Evolutionary conservation across 2,113 vertebrate genomes (phyloP).

Genomic region (Protobothrops mucrosquamatus): DNA sequence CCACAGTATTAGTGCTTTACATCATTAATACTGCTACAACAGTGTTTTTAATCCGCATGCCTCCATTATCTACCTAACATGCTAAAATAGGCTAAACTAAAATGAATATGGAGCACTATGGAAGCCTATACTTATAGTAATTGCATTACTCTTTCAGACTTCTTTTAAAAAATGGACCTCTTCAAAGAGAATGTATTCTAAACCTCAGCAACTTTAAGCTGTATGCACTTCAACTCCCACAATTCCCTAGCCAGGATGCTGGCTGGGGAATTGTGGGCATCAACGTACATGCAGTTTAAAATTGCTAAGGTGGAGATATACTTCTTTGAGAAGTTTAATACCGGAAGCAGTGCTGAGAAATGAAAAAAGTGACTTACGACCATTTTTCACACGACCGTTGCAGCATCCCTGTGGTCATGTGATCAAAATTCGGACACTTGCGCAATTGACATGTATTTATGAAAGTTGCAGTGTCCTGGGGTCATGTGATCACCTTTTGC

Average conservation of each 20-base stretch:
- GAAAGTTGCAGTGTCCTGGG: not conserved
- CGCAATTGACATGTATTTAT: not conserved
- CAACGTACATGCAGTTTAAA: not conserved
- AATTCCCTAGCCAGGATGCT: not conserved
- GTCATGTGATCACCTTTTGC: not conserved
- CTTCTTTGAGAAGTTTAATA: not conserved
- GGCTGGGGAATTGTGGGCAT: not conserved
- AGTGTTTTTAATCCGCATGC: not conserved
- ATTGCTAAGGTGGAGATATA: not conserved
- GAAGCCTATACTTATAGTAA: not conserved
- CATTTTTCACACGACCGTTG: not conserved
- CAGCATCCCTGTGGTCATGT: not conserved
- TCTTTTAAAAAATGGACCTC: not conserved
- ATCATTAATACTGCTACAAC: not conserved
- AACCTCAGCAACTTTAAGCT: not conserved
- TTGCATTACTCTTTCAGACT: not conserved
- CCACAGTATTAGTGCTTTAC: not conserved
- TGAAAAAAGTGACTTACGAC: not conserved
- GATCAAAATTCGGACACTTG: not conserved
- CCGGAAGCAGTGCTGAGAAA: not conserved
- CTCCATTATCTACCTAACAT: not conserved
- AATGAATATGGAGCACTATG: not conserved
- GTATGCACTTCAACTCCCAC: not conserved
- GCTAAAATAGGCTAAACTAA: not conserved
- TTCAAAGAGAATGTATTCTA: not conserved